Percentiles rank a stretch among this genome's conserved stretches.
phyloP scores from a whole-genome alignment of 2,888 invertebrate species.

The Tenthredo amoena region DNA sequence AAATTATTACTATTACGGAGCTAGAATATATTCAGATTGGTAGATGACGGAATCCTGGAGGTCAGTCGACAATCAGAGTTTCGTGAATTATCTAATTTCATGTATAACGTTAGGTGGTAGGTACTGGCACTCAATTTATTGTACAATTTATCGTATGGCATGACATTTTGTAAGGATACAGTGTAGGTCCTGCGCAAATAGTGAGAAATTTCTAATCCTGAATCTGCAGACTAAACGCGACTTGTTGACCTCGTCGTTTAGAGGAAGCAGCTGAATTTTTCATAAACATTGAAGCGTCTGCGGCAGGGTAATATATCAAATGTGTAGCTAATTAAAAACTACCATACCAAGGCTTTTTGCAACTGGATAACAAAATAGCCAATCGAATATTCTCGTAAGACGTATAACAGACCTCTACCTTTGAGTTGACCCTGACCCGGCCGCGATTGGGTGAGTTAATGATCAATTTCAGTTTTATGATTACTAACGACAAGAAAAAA shows the following conservation, averaged over 20 bases:
- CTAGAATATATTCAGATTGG: constrained; percentile 43
- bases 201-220: background rate
- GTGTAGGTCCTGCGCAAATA: background rate
- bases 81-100: constrained; percentile 46
- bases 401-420: background rate
- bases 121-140: constrained; percentile 7
- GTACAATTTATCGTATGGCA: background rate
- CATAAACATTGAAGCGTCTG: background rate
- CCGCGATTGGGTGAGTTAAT: constrained; percentile 14
- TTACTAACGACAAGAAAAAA: background rate
- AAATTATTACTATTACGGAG: constrained; percentile 18
- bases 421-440: constrained; percentile 31
- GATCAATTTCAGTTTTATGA: background rate
- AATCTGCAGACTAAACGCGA: background rate
- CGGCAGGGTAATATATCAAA: background rate
- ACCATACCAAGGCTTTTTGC: background rate
- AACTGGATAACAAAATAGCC: background rate
- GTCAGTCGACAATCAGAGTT: constrained; percentile 42
- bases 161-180: background rate
- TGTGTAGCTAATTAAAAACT: background rate
- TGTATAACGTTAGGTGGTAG: background rate
- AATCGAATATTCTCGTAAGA: background rate
- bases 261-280: background rate
- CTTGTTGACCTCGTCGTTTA: constrained; percentile 8
- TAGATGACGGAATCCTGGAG: constrained; percentile 44